Evolutionary conservation across 2,113 vertebrate species (phyloP), one percentile per base, ranked within the genome.

Genomic region (Ctenodactylus gundi): DNA sequence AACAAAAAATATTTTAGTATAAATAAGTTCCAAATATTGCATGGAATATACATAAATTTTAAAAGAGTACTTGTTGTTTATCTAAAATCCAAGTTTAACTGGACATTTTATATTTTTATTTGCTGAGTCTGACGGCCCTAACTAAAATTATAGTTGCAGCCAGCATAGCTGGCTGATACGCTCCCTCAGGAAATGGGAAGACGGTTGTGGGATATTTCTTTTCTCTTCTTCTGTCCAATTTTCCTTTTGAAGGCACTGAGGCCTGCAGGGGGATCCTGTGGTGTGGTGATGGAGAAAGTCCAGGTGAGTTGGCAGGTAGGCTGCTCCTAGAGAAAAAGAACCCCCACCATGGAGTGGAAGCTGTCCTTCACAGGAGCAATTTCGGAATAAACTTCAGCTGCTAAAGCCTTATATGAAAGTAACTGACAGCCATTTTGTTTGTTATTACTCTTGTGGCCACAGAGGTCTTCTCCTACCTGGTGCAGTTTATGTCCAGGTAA

Each of bases 251-350:
- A 29, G 25, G 31, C 7, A 46, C 15, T 2, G 11, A 39, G 81
- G 55, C 41, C 7, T 1, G 0, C 23, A 0, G 13, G 31, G 36
- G 20, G 15, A 51, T 76, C 27, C 6, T 29, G 1, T 10, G 0
- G 7, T 1, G 11, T 3, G 36, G 27, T 7, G 46, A 58, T 36
- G n/a, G 46, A 23, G 36, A 34, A 78, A 20, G 68, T 46, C 18
- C 23, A 36, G 44, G 15, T 55, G 9, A 64, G 81, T n/a, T 86
- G 51, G 15, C n/a, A 36, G 51, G 44, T 25, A 85, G 31, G 57
- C 62, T 31, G 55, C 3, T 27, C 27, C 65, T 5, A 9, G 78
- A 46, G 80, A 12, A 27, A 44, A 36, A 27, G 11, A 60, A 68
- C 25, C 4, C 4, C 11, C 6, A 7, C 27, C 9, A 0, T 49